Evolutionary conservation across 2,888 invertebrate genomes (phyloP).

Genomic region (Drymonia ruficornis): DNA sequence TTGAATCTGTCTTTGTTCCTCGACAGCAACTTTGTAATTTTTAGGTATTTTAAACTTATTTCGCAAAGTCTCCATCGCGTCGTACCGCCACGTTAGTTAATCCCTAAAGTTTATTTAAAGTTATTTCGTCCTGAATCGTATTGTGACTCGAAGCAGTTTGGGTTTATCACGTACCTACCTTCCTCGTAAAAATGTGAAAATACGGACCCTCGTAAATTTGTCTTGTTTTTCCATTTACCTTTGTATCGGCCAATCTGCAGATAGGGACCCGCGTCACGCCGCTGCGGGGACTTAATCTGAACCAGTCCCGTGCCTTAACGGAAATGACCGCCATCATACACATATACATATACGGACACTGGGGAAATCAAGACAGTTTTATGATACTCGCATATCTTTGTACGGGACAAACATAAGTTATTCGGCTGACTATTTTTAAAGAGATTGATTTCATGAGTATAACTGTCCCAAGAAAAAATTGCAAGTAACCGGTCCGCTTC

Average conservation of each 20-base stretch:
- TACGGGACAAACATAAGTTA: conserved; percentile 8
- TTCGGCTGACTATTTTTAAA: background rate
- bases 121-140: conserved; percentile 42
- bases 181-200: conserved; percentile 50
- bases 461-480: conserved; percentile 16
- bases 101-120: conserved; percentile 36
- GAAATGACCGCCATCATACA: conserved; percentile 63
- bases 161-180: conserved; percentile 45
- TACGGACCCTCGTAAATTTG: conserved; percentile 62
- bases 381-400: conserved; percentile 56
- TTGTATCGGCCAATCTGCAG: conserved; percentile 51
- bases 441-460: background rate
- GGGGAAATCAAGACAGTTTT: conserved; percentile 73
- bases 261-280: conserved; percentile 55
- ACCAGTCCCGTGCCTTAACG: conserved; percentile 54
- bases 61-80: conserved; percentile 18
- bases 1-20: conserved; percentile 42
- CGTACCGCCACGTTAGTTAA: conserved; percentile 17
- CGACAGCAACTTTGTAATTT: conserved; percentile 28
- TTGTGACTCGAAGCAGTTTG: conserved; percentile 40
- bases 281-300: conserved; percentile 54
- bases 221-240: conserved; percentile 61
- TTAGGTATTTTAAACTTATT: conserved; percentile 39
- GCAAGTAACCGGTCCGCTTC: conserved; percentile 22
- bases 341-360: conserved; percentile 41